Base-by-base conservation (phyloP, 2,888 invertebrate genomes). In the Tetrapedia diversipes region DNA sequence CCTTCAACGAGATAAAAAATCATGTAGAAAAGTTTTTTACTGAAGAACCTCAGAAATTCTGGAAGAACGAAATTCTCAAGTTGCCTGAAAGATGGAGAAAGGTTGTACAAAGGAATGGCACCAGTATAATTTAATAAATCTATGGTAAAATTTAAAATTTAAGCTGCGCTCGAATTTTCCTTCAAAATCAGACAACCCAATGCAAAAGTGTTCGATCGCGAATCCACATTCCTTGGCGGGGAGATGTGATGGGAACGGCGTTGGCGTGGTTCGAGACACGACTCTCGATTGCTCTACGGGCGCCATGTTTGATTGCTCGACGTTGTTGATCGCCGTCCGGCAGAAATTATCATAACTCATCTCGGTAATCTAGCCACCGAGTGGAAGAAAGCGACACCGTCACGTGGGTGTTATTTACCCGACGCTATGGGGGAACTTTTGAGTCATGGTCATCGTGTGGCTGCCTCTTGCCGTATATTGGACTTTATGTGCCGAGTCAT, bases 281-380 rank as follows among this genome's bases (percentile, higher is more conserved):
- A n/a, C n/a, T n/a, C 87, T 86, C 89, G 88, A 88, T 89, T 87
- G 87, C 84, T 71, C 61, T 65, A 80, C 87, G 87, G 87, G 88
- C 89, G 89, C 89, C 89, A 89, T 90, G 87, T 90, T 90, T 90
- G 90, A 90, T 90, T 90, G 88, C 88, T 82, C 86, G 87, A 87
- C 87, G 89, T 87, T 87, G 89, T 89, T 89, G 89, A 89, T 89
- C 89, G 88, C 86, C 86, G 88, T 88, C 90, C 86, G 87, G 86
- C 86, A 86, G 85, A 84, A 90, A 90, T 90, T 88, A 90, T 90
- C 89, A 89, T 89, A 89, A 89, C 88, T 90, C 88, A 88, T 84
- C 84, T 82, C 80, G 81, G 87, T 85, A 88, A 89, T 89, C 86
- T 89, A 88, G 84, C 86, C 81, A 85, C 82, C 83, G 87, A 83